Conservation (phyloP, 2,797 vertebrate genomes). For the Melanotaenia parkinsoni region DNA sequence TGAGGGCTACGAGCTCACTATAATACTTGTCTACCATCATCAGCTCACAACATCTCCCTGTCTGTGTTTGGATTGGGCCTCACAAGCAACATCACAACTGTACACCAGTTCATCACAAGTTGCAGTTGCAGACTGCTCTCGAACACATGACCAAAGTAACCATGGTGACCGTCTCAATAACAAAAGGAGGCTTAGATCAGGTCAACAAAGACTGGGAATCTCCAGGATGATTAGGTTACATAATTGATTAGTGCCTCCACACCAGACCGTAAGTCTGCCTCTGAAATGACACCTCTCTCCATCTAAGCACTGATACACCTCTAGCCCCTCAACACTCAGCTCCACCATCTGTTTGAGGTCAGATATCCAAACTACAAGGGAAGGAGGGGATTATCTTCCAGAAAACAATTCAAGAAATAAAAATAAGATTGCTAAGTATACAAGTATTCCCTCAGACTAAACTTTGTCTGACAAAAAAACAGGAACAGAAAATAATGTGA, state of each 20-base stretch:
- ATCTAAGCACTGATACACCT: slow-evolving; percentile 22
- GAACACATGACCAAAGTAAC: slow-evolving; percentile 64
- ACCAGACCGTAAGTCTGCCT: slow-evolving; percentile 46
- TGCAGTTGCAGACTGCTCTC: slow-evolving; percentile 33
- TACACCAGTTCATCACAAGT: slow-evolving; percentile 37
- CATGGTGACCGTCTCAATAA: slow-evolving; percentile 60
- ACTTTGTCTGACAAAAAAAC: not conserved
- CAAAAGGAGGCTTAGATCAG: slow-evolving; percentile 59
- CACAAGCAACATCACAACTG: slow-evolving; percentile 22
- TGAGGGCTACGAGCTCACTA: slow-evolving; percentile 12
- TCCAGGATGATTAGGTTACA: slow-evolving; percentile 76
- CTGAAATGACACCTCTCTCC: slow-evolving; percentile 41
- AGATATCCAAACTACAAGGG: slow-evolving; percentile 39
- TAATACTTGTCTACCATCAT: slow-evolving; percentile 18
- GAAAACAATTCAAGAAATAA: slow-evolving; percentile 25
- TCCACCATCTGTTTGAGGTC: slow-evolving; percentile 67
- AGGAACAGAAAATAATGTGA: not conserved
- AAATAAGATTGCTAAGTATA: slow-evolving; percentile 13
- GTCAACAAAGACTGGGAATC: slow-evolving; percentile 74
- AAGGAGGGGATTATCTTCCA: slow-evolving; percentile 56
- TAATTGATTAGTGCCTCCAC: slow-evolving; percentile 65
- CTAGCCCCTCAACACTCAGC: slow-evolving; percentile 22
- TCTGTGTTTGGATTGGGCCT: slow-evolving; percentile 40
- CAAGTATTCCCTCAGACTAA: not conserved
- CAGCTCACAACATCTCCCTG: slow-evolving; percentile 28